These are phyloP conservation scores for Calephelis virginiensis DNA, from an alignment of 1,140 invertebrate genomes.

Conservation along the genomic window DNA sequence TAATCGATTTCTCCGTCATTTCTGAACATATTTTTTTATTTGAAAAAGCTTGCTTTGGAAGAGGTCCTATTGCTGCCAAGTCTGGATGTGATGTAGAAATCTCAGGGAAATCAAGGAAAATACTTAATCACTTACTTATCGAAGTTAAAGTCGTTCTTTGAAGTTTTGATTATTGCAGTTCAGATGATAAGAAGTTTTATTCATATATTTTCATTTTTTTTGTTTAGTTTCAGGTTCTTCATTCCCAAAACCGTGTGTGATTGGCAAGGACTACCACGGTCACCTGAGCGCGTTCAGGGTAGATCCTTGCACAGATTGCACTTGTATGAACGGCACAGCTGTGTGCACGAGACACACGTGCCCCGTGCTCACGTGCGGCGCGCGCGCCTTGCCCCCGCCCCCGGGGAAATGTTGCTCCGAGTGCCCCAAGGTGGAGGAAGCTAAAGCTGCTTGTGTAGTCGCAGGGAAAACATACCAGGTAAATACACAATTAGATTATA, in stretches of 20 bases:
- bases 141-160: no score
- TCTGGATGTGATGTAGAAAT: no score
- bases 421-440: slow-evolving; percentile 82
- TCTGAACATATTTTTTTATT: no score
- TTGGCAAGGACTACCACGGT: slow-evolving; percentile 83
- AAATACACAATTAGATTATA: not conserved
- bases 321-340: slow-evolving; percentile 87
- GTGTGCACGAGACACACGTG: slow-evolving; percentile 89
- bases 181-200: no score
- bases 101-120: no score
- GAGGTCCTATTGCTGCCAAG: no score
- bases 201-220: no score
- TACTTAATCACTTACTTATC: no score
- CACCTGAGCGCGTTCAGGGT: slow-evolving; percentile 81
- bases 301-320: slow-evolving; percentile 91
- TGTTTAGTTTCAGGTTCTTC: slow-evolving; percentile 69
- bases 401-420: slow-evolving; percentile 88
- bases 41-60: no score
- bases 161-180: no score
- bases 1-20: no score
- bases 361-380: slow-evolving; percentile 88
- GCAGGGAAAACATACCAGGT: slow-evolving; percentile 83
- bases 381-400: slow-evolving; percentile 81
- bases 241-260: slow-evolving; percentile 82
- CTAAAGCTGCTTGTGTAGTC: slow-evolving; percentile 82